Evolutionary conservation across 2,888 invertebrate genomes (phyloP), one percentile per base, ranked within the genome.

Genomic region (Noctua fimbriata): DNA sequence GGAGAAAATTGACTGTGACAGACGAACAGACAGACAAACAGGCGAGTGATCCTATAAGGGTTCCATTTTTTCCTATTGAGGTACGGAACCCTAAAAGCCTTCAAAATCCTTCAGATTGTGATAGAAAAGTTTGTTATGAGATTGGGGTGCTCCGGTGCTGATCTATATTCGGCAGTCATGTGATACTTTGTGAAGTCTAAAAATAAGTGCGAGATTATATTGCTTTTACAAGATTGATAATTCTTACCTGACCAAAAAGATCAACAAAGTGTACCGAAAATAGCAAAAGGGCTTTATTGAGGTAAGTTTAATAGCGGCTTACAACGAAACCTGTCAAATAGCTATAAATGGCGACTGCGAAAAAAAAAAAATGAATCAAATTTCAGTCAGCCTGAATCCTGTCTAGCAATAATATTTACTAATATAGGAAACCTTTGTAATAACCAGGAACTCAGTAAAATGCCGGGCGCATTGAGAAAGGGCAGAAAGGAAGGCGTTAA

Each of bases 161-260:
- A 49, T 69, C 32, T 32, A 14, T 41, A 44, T 65, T 55, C 66
- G 63, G 44, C 14, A 44, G 32, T n/a, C 24, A 44, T 66, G 32
- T 36, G 10, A 36, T 21, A 66, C n/a, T 44, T 76, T 55, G 36
- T 21, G 55, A 55, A 10, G 3, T 32, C 32, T 16, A 16, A 76
- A 41, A 36, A 60, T 60, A 41, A 49, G 73, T 36, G 60, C 3
- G 6, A 75, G 18, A 66, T 66, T n/a, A 36, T 63, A 52, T 69
- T 69, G 41, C 32, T 52, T 78, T 32, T 78, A 21, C 52, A 36
- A 78, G 52, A 78, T 67, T 76, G 24, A 52, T 41, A 28, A 49
- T 52, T 18, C 9, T 24, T n/a, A n/a, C n/a, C 41, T 28, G 18
- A 47, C 63, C 24, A 52, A 9, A 73, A 49, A 73, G 1, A 65